Evolutionary conservation across 2,888 invertebrate species (phyloP).

Genomic region (Monochamus alternatus): DNA sequence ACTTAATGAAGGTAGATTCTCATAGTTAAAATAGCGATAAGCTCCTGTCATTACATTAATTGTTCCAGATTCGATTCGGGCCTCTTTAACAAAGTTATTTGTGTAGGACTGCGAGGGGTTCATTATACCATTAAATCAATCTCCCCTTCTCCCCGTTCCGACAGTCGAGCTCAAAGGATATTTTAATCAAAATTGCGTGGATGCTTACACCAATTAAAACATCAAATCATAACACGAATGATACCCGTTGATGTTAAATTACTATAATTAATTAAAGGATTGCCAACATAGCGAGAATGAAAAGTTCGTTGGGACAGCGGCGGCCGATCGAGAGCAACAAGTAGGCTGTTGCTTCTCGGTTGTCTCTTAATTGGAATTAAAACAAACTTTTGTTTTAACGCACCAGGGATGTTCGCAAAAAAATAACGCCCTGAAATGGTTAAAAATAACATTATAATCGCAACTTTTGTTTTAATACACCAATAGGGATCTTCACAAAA

Average conservation of each 20-base stretch:
- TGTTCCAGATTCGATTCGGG: no score
- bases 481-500: no score
- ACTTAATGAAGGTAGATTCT: no score
- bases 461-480: no score
- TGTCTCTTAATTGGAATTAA: no score
- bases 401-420: no score
- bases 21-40: no score
- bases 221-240: conserved; percentile 34
- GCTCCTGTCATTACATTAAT: no score
- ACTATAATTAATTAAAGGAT: conserved; percentile 29
- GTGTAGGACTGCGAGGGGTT: conserved; percentile 4
- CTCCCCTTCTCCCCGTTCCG: background rate
- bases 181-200: conserved; percentile 29
- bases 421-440: no score
- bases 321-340: background rate
- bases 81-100: no score
- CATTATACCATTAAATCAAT: conserved; percentile 1
- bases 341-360: background rate
- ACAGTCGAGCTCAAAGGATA: conserved; percentile 2
- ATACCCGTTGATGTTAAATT: conserved; percentile 28
- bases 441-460: no score
- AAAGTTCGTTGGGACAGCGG: background rate
- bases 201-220: conserved; percentile 34
- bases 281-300: conserved; percentile 9
- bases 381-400: no score